A percentile compares a stretch with the other conserved stretches of the same genome.
These are phyloP conservation scores for Acanthiza pusilla DNA, from an alignment of 2,797 vertebrate genomes.

Conservation along the genomic window DNA sequence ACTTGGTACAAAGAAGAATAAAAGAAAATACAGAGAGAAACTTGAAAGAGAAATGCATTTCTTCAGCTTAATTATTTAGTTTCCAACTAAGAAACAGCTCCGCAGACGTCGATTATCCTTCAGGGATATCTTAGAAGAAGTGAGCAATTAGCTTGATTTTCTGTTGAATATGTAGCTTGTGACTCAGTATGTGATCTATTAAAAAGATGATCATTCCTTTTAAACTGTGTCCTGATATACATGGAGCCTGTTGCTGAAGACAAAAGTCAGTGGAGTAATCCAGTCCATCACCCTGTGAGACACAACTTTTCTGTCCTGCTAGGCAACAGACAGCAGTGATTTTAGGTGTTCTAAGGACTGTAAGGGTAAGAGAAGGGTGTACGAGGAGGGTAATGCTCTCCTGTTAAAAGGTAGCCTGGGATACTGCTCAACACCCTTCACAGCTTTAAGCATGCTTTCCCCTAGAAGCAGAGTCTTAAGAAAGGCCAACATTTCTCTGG, in stretches of 20 bases:
- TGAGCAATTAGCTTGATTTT: conserved; percentile 81
- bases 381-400: background rate
- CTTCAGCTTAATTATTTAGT: conserved; percentile 72
- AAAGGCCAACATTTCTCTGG: background rate
- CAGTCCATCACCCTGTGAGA: conserved; percentile 40
- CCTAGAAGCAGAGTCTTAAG: background rate
- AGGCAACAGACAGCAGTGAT: background rate
- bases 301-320: background rate
- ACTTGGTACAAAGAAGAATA: background rate
- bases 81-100: conserved; percentile 71
- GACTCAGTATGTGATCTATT: conserved; percentile 76
- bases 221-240: conserved; percentile 66
- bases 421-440: background rate
- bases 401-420: background rate
- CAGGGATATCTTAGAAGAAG: conserved; percentile 74
- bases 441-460: background rate
- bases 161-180: conserved; percentile 76
- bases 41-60: conserved; percentile 65
- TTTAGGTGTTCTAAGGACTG: conserved; percentile 35
- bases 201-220: conserved; percentile 73
- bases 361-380: background rate
- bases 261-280: conserved; percentile 60
- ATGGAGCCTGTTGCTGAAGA: conserved; percentile 61
- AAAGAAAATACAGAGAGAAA: conserved; percentile 27
- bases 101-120: conserved; percentile 73